A percentile compares a stretch with the other conserved stretches of the same genome.
phyloP scores from a whole-genome alignment of 2,888 invertebrate genomes.

The Cephus rjabovi region DNA sequence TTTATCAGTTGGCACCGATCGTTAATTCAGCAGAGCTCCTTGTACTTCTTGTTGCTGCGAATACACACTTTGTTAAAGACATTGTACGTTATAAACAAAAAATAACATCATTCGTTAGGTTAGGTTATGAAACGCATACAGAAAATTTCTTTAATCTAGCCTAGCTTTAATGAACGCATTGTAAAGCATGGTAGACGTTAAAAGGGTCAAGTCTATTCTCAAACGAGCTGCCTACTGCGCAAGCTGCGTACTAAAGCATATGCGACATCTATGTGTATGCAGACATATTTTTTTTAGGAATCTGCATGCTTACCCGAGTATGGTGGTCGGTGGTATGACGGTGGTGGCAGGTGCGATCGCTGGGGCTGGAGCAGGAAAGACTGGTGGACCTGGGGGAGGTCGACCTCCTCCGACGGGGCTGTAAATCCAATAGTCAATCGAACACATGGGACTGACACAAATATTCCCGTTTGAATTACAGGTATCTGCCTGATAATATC shows the following conservation, averaged over 20 bases:
- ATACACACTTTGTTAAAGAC: background rate
- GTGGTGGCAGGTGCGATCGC: conserved; percentile 69
- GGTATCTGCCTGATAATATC: background rate
- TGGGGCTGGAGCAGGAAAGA: conserved; percentile 65
- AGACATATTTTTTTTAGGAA: background rate
- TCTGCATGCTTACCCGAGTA: conserved; percentile 55
- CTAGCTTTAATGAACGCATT: background rate
- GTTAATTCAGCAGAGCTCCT: background rate
- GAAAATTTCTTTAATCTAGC: background rate
- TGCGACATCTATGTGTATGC: background rate
- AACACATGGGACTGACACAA: background rate
- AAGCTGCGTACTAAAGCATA: background rate
- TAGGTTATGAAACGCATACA: background rate
- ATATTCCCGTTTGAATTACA: background rate
- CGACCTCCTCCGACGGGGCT: conserved; percentile 58
- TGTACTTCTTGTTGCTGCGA: background rate
- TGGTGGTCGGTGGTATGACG: conserved; percentile 56
- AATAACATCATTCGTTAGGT: no score
- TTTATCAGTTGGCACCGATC: background rate
- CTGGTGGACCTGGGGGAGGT: conserved; percentile 62
- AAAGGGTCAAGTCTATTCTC: background rate
- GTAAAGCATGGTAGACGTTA: background rate
- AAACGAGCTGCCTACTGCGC: background rate
- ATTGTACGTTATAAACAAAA: background rate
- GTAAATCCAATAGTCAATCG: conserved; percentile 24